Base-by-base conservation (phyloP, 2,797 vertebrate genomes). In the Botia kubotai region DNA sequence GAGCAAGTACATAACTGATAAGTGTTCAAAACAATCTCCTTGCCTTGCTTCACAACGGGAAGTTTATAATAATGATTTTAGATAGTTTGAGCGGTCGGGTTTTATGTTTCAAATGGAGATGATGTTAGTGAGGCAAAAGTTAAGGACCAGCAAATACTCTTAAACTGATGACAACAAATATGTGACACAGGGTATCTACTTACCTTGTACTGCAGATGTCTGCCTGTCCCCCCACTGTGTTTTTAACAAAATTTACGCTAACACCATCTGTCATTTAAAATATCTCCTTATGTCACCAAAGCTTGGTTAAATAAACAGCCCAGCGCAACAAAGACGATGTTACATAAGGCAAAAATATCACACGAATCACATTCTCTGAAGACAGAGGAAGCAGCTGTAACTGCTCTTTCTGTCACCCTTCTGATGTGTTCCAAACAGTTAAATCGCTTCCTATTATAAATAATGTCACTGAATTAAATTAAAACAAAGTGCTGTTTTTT, bases 191-290 rank as follows among this genome's bases (percentile, higher is more conserved):
- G 66, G 67, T 26, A 33, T 58, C 66, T n/a, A 52, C 43, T 67
- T 74, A 39, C 53, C 19, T 62, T 70, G 29, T 62, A 52, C 68
- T 77, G 74, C 60, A 53, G 50, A 77, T 68, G 63, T 67, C 75
- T 57, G 48, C 33, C 29, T 23, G 13, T 26, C 23, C 48, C 52
- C 48, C 13, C 33, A 55, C 62, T 39, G 48, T 66, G 60, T 76
- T 17, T 76, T 63, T 23, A 66, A 39, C 29, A 68, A 48, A 33
- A 77, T 68, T 33, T 21, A 43, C 46, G 14, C 39, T 16, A 23
- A 78, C 10, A 53, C 68, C 68, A 39, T 79, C 68, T 63, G 26
- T 23, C 50, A 50, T 71, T 79, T 63, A n/a, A 79, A 62, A 71
- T 52, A 52, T 79, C 46, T 63, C 33, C 55, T 70, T 70, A 62